Evolutionary conservation across 2,888 invertebrate genomes (phyloP).

Genomic region (Lochmaea capreae): DNA sequence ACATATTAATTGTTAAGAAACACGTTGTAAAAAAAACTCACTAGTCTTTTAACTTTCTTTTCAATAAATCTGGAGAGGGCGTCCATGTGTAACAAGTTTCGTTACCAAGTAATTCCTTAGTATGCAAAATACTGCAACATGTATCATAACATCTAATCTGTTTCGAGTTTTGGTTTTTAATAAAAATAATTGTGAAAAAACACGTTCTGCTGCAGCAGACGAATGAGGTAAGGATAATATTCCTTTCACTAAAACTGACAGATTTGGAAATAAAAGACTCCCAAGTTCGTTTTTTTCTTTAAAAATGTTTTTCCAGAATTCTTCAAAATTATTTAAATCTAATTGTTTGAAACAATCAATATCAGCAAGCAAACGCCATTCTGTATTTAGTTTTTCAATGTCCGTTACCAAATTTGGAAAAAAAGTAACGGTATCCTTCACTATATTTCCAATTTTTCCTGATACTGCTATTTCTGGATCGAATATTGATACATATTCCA

Average conservation of each 20-base stretch:
- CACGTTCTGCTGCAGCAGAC: slow-evolving; percentile 16
- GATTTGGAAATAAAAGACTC: background rate
- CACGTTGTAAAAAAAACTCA: too few species aligned
- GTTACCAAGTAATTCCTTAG: too few species aligned
- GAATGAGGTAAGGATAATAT: slow-evolving; percentile 7
- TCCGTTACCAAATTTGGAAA: slow-evolving; percentile 7
- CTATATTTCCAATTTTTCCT: slow-evolving; percentile 12
- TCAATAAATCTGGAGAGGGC: too few species aligned
- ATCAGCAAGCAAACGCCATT: slow-evolving; percentile 23
- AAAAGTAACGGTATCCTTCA: background rate
- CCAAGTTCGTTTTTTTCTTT: too few species aligned
- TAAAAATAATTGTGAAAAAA: slow-evolving; percentile 5
- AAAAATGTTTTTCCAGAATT: too few species aligned
- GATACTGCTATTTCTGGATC: slow-evolving; percentile 19
- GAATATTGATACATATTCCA: slow-evolving; percentile 19
- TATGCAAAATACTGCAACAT: too few species aligned
- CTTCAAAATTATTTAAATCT: too few species aligned
- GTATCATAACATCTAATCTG: too few species aligned
- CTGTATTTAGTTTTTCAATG: slow-evolving; percentile 27
- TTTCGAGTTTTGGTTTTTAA: slow-evolving; percentile 9
- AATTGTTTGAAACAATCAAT: background rate
- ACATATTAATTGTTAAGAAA: too few species aligned
- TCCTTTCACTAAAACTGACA: background rate
- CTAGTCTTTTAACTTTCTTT: too few species aligned
- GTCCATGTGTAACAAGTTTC: too few species aligned